Base-by-base conservation (phyloP, 2,888 invertebrate genomes). In the Trisateles emortualis region DNA sequence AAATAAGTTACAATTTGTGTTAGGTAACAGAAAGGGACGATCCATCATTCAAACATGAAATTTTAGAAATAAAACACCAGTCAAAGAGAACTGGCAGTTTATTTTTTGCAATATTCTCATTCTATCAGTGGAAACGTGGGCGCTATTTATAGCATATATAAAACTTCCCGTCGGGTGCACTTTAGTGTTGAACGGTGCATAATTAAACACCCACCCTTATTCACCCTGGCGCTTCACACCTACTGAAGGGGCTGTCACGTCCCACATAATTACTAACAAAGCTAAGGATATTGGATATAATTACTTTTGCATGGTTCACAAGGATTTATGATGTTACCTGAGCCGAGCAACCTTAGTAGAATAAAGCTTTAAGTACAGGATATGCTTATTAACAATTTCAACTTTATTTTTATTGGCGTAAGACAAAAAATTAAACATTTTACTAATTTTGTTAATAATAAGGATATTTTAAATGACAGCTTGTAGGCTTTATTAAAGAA, bases 121-220 rank as follows among this genome's bases (percentile, higher is more conserved):
- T 63, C 51, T 63, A 55, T 41, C 58, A 55, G 49, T 56, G 43
- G 55, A 53, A 70, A 63, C 55, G 55, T 57, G 56, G 43, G 49
- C 30, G 59, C 56, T 70, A 63, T 70, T 68, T 68, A 70, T 55
- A 66, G 57, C 48, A 54, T 66, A n/a, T 66, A 78, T 81, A 81
- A 80, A 81, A 79, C 70, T 79, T 76, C 69, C 76, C 72, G 72
- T 72, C 59, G 75, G 73, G 69, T 83, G 83, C 81, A 83, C 77
- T 75, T 77, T 64, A 74, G 64, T 71, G 72, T 71, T 69, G 72
- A 70, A 68, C 73, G 72, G 70, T 83, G 85, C 83, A 84, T 84
- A 85, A 86, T 86, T 84, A 84, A 83, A 80, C 69, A 68, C 42
- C 46, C 52, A 52, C 52, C 52, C 52, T 42, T 38, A 30, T 47